Conservation (phyloP, 2,797 vertebrate species). For the Halcyon chelicuti region DNA sequence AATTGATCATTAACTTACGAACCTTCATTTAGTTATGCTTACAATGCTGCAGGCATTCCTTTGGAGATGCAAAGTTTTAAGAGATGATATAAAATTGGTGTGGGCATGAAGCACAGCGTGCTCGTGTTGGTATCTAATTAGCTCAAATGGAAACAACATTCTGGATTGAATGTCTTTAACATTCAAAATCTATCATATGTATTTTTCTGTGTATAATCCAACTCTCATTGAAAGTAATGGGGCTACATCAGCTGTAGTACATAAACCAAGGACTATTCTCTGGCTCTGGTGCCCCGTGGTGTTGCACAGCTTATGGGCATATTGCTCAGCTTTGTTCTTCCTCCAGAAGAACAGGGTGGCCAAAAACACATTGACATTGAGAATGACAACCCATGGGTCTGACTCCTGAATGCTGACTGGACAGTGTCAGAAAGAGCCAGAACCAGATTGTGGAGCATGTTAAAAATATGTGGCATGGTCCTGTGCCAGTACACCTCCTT, state of each 20-base stretch:
- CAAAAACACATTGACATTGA: not conserved
- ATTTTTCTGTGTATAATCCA: not conserved
- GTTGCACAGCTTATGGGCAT: not conserved
- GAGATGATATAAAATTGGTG: not conserved
- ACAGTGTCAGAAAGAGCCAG: not conserved
- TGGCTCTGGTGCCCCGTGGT: not conserved
- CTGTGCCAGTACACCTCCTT: not conserved
- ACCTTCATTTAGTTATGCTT: not conserved
- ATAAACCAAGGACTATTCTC: not conserved
- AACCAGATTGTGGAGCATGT: not conserved
- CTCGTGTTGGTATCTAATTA: not conserved
- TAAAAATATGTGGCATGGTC: not conserved
- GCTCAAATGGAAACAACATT: not conserved
- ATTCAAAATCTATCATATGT: not conserved
- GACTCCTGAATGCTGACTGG: not conserved
- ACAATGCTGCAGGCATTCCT: not conserved
- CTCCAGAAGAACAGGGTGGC: not conserved
- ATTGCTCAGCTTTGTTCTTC: not conserved
- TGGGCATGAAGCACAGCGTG: not conserved
- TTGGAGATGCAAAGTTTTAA: not conserved
- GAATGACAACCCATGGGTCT: not conserved
- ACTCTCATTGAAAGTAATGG: not conserved
- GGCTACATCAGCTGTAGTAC: not conserved
- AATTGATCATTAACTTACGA: not conserved
- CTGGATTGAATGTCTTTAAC: not conserved